phyloP scores from a whole-genome alignment of 2,113 vertebrate genomes.

The Mesitornis unicolor region DNA sequence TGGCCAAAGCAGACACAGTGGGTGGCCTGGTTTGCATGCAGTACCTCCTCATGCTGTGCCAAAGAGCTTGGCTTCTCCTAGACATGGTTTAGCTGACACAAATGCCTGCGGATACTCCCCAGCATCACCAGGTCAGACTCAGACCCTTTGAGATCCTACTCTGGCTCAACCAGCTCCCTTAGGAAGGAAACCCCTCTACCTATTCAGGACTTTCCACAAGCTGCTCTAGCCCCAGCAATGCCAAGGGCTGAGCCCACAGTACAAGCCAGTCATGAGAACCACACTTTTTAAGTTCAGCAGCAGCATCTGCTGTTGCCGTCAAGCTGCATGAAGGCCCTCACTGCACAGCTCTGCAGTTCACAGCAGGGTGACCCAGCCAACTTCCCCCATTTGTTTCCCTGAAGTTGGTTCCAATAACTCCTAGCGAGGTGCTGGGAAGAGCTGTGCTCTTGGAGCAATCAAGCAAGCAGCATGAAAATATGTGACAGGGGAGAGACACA shows the following conservation, averaged over 20 bases:
- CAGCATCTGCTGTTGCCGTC: background rate
- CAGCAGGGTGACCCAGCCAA: background rate
- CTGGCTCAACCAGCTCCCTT: background rate
- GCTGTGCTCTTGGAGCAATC: background rate
- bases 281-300: background rate
- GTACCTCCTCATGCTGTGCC: background rate
- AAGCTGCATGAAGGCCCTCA: background rate
- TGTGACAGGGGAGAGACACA: background rate
- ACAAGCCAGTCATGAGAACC: background rate
- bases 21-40: background rate
- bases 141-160: background rate
- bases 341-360: background rate
- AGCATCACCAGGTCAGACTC: background rate
- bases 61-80: background rate
- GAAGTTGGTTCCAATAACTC: background rate
- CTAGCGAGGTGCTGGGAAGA: background rate
- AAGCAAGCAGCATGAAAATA: background rate
- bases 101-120: background rate
- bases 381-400: background rate
- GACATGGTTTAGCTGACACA: background rate
- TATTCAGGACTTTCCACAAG: background rate
- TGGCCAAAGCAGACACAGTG: rapidly evolving
- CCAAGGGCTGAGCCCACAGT: background rate
- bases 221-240: background rate
- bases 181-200: too few relatives aligned